Conservation (phyloP, 2,797 vertebrate genomes). For the Coracias cyanogaster region DNA sequence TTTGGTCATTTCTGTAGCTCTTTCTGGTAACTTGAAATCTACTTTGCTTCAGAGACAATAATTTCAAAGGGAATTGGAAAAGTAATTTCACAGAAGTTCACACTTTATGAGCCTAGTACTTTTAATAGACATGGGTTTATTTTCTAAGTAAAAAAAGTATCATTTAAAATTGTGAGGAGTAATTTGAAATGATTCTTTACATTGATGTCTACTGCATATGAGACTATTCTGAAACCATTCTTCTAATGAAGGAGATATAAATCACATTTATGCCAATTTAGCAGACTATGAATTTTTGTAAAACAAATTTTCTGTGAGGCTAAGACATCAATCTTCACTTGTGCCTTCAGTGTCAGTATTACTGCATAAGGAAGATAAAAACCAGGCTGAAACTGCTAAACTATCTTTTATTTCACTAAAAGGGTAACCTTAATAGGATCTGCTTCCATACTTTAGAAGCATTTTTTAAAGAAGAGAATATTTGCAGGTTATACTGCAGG, state of each 20-base stretch:
- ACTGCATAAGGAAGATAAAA: slow-evolving; percentile 39
- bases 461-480: not conserved
- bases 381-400: not conserved
- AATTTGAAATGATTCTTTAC: slow-evolving; percentile 42
- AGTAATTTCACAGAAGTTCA: not conserved
- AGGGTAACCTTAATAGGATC: not conserved
- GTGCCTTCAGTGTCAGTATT: slow-evolving; percentile 2
- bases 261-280: slow-evolving; percentile 16
- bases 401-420: slow-evolving; percentile 9
- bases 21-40: slow-evolving; percentile 18
- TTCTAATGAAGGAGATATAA: slow-evolving; percentile 43
- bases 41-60: not conserved
- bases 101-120: not conserved
- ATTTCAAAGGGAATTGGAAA: slow-evolving; percentile 33
- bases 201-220: not conserved
- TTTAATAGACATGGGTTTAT: slow-evolving; percentile 24
- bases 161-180: slow-evolving; percentile 13
- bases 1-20: slow-evolving; percentile 8
- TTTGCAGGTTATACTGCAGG: not conserved
- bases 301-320: slow-evolving; percentile 48
- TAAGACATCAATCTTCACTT: slow-evolving; percentile 52
- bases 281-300: slow-evolving; percentile 8
- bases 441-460: not conserved
- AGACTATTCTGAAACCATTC: slow-evolving; percentile 32
- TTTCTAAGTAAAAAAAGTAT: slow-evolving; percentile 7